Evolutionary conservation across 2,113 vertebrate species (phyloP), one percentile per base, ranked within the genome.

Genomic region (Nicator chloris): DNA sequence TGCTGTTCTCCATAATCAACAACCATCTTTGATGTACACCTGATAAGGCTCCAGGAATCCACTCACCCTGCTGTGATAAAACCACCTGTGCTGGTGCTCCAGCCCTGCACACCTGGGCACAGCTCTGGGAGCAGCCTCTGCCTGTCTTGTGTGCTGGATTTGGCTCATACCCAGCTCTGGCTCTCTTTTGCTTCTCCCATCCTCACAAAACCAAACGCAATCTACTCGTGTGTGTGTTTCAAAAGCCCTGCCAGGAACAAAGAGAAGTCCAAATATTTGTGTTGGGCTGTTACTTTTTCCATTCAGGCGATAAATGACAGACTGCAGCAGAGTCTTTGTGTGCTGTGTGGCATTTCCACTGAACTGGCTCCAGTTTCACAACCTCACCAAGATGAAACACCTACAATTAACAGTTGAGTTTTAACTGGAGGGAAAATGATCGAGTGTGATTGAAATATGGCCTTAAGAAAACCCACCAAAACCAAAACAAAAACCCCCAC

Each of bases 221-320:
- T 83, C 78, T 83, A 81, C 70, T 86, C 6, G 1, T 3, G 27
- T 75, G 49, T 78, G 20, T 8, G 61, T 71, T 66, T 54, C 63
- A 30, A 76, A 78, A 87, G 53, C 30, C n/a, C 49, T 91, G 92
- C 72, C 72, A 88, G 72, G 79, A 86, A 88, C 83, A 96, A 94
- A 86, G 86, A 73, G 86, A 70, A 82, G 86, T 75, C 84, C 89
- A 96, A 96, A 95, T 95, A 96, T 96, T 96, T 96, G 83, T 28
- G 1, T 79, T 93, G 57, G 27, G 78, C 53, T 93, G 82, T 94
- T 95, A 76, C 39, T 95, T 90, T 96, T 96, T 96, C 96, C 88
- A 72, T 86, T 71, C 72, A 88, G 92, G 88, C 3, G 0, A 57
- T 42, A 95, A 92, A 86, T 57, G 88, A 88, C 44, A 68, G 78